phyloP scores from a whole-genome alignment of 2,797 vertebrate species.

The Arrhamphus sclerolepis region DNA sequence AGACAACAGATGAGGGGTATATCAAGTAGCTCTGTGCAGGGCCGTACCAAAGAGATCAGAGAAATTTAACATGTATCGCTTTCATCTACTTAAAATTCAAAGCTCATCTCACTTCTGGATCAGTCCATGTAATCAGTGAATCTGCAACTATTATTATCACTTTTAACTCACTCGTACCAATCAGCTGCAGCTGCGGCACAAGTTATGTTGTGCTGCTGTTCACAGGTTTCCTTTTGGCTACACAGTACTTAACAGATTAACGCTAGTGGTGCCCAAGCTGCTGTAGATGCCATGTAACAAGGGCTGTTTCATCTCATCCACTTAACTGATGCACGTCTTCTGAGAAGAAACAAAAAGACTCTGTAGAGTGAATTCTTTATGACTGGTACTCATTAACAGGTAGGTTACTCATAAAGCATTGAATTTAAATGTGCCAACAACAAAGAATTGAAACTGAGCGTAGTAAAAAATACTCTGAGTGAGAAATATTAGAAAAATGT shows the following conservation, averaged over 20 bases:
- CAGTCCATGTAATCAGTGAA: slow-evolving; percentile 17
- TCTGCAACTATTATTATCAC: slow-evolving; percentile 3
- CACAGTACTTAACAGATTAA: slow-evolving; percentile 12
- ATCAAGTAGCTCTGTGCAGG: slow-evolving; percentile 13
- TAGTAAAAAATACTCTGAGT: neutral
- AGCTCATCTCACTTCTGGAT: slow-evolving; percentile 3
- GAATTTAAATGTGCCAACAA: neutral
- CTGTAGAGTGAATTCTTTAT: no score
- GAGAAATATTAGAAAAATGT: slow-evolving; percentile 1
- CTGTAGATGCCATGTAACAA: neutral
- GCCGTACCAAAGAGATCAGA: slow-evolving; percentile 21
- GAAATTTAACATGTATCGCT: slow-evolving; percentile 18
- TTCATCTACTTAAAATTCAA: slow-evolving; percentile 26
- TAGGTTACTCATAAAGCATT: neutral
- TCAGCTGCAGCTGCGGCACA: slow-evolving; percentile 35
- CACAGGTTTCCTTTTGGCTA: neutral
- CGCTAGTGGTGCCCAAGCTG: slow-evolving; percentile 20
- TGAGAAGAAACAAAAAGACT: no score
- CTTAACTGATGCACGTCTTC: neutral
- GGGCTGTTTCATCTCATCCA: neutral
- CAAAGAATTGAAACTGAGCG: neutral
- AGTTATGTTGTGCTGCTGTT: slow-evolving; percentile 24
- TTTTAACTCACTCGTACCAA: slow-evolving; percentile 21
- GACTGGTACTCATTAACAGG: neutral
- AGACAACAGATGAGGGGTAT: no score